Evolutionary conservation across 2,797 vertebrate genomes (phyloP), one percentile per base, ranked within the genome.

Genomic region (Tolypeutes matacus): DNA sequence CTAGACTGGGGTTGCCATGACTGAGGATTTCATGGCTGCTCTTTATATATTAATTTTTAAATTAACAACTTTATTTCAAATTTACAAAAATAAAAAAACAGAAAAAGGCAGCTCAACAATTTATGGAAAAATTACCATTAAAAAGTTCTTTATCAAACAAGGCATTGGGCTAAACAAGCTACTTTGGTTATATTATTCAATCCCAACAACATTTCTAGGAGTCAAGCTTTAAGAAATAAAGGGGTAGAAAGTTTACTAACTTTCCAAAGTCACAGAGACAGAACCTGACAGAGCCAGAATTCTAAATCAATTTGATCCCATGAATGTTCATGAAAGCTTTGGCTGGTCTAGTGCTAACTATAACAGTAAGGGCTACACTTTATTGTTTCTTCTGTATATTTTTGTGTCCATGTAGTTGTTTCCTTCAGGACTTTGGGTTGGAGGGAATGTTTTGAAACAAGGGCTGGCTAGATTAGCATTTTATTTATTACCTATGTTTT

Each of bases 401-500:
- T 89, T 77, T 73, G 42, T 69, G 69, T 77, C 56, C n/a, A 36
- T 77, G 23, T 70, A 29, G 69, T 27, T 78, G n/a, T 53, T 72
- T 70, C 69, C 36, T 25, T 88, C 46, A 81, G 58, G 67, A 76
- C 12, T 87, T 87, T 75, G 60, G 8, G 13, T 70, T 56, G 13
- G 27, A 96, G 34, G 17, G 1, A 91, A 31, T 51, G 25, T 91
- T 92, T 94, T 93, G 20, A 36, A 39, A 93, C 5, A 64, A 51
- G 36, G 39, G 42, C 78, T 90, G 27, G 31, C 23, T 31, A 62
- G 51, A 67, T 75, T 56, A 51, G 29, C 23, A 69, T 53, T 20
- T 29, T 82, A 46, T 46, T 46, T 70, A 49, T 82, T 64, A 39
- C n/a, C 31, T 93, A 14, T 67, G 49, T 80, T 76, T 96, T 86